Evolutionary conservation across 2,888 invertebrate genomes (phyloP), one percentile per base, ranked within the genome.

Genomic region (Chironomus riparius): DNA sequence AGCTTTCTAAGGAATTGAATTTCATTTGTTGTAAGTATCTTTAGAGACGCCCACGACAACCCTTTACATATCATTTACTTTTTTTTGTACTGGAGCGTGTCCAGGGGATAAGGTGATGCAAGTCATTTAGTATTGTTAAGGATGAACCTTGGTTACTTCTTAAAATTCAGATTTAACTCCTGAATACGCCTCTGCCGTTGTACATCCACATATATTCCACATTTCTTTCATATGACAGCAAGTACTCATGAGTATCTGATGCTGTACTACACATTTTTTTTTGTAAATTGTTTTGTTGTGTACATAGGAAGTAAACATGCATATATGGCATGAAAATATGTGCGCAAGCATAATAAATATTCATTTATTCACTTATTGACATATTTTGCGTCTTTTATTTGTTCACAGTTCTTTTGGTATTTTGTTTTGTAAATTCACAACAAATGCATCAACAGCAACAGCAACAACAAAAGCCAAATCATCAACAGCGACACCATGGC

Each of bases 1-100:
- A 47, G 65, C 74, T 74, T 74, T 21, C 74, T 21, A 68, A 68
- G 68, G 74, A 38, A 65, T 74, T 74, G 21, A 74, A 68, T 68
- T 74, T 74, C 48, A 24, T 74, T 15, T 68, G 47, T 21, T 18
- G 74, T 74, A 18, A 74, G 74, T 74, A 62, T 28, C 7, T 38
- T 38, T 38, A 38, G 7, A 38, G n/a, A 3, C 65, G 13, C 21
- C 18, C 6, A 18, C 22, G 12, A 10, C 6, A 15, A 56, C 56
- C 6, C 18, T 28, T 56, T 5, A 56, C 15, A 15, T 38, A 38
- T 10, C 38, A 38, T 38, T 38, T 38, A 38, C 38, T 38, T 38
- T 38, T 1, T 5, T 28, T 3, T 28, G 28, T 28, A 4, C 28
- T 4, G 28, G 6, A 6, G 38, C 10, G 38, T 10, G 1, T 38